phyloP scores from a whole-genome alignment of 1,140 invertebrate species.

The Drosophila rhopaloa region DNA sequence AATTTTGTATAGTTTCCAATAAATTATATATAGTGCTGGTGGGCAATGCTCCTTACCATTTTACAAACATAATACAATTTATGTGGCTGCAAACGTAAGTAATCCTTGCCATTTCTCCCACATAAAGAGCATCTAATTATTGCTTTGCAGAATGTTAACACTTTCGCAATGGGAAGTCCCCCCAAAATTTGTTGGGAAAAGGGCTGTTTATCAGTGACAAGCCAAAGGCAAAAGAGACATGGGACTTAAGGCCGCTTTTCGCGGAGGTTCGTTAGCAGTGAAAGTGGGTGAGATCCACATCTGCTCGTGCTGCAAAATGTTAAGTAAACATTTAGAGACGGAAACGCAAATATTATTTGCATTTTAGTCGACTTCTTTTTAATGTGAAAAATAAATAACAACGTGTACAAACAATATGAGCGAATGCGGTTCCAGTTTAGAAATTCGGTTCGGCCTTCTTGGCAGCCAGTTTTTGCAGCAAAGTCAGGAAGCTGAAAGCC shows the following conservation, averaged over 20 bases:
- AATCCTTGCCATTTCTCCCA: neutral
- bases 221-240: conserved; percentile 36
- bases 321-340: conserved; percentile 53
- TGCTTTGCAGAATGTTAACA: conserved; percentile 7
- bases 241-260: conserved; percentile 15
- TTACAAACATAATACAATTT: too few species aligned
- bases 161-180: conserved; percentile 13
- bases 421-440: conserved; percentile 17
- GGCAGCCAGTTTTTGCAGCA: conserved; percentile 88
- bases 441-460: conserved; percentile 85
- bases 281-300: conserved; percentile 1
- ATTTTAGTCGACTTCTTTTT: conserved; percentile 70
- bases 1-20: neutral
- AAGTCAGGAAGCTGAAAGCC: conserved; percentile 79
- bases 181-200: neutral
- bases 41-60: too few species aligned
- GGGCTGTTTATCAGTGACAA: conserved; percentile 60
- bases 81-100: too few species aligned
- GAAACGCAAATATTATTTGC: conserved; percentile 74
- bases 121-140: conserved; percentile 32
- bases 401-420: conserved; percentile 29
- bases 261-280: neutral
- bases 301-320: conserved; percentile 35
- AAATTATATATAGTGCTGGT: neutral
- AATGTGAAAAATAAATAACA: conserved; percentile 74